These are phyloP conservation scores for Argyresthia goedartella DNA, from an alignment of 2,888 invertebrate genomes.

Conservation along the genomic window DNA sequence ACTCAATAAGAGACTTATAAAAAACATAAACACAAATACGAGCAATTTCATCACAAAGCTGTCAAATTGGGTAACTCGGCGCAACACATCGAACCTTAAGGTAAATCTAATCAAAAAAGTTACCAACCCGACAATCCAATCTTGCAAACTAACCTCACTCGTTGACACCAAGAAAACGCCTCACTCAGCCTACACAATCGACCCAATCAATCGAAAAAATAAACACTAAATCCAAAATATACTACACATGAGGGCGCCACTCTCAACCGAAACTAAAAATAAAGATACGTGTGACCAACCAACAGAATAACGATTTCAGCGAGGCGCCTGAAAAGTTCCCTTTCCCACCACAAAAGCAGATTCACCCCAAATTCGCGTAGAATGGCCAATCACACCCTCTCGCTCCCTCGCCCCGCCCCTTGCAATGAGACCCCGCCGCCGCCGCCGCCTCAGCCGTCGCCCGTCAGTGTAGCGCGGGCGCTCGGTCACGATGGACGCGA, in stretches of 20 bases:
- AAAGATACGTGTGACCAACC: conserved; percentile 60
- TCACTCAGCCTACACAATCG: conserved; percentile 54
- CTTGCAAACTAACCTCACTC: background rate
- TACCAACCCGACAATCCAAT: background rate
- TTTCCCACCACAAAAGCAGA: conserved; percentile 13
- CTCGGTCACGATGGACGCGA: conserved; percentile 46
- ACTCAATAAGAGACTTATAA: no score
- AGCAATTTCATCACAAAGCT: no score
- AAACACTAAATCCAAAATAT: conserved; percentile 28
- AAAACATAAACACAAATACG: no score
- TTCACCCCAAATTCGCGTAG: conserved; percentile 7
- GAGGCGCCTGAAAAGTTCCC: no score
- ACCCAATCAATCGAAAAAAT: conserved; percentile 60
- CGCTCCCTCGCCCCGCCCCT: conserved; percentile 17
- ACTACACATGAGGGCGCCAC: conserved; percentile 59
- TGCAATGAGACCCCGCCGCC: conserved; percentile 22
- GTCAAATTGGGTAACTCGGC: no score
- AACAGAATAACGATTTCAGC: no score
- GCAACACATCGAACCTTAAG: no score
- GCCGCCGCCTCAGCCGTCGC: no score
- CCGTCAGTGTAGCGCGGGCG: conserved; percentile 44
- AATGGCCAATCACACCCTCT: background rate
- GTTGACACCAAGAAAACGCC: conserved; percentile 22
- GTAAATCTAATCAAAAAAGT: background rate
- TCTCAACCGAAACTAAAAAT: conserved; percentile 62